Percentiles rank a stretch among this genome's conserved stretches.
Conservation (phyloP, 2,113 vertebrate genomes). For the Alligator mississippiensis region DNA sequence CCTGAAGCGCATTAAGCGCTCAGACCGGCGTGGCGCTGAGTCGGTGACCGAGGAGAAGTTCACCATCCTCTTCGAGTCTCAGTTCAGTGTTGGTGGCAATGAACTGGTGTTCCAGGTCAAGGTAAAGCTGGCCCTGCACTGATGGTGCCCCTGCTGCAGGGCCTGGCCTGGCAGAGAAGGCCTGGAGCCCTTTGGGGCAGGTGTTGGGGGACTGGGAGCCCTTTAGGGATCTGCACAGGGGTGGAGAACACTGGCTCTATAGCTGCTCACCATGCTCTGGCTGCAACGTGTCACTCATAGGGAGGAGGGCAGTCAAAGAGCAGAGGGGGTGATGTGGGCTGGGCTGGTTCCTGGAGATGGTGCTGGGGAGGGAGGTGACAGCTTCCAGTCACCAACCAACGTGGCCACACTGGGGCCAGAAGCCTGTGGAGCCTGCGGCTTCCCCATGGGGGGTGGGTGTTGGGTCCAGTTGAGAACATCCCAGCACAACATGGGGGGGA, state of each 20-base stretch:
- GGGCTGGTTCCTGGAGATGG: too few relatives aligned
- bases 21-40: constrained; percentile 92
- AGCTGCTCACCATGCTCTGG: too few relatives aligned
- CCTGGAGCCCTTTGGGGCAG: fast-evolving
- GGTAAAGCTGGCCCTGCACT: constrained; percentile 74
- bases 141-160: fast-evolving
- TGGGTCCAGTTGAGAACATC: not conserved
- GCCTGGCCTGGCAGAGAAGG: not conserved
- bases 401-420: not conserved
- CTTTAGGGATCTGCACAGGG: not conserved
- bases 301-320: too few relatives aligned
- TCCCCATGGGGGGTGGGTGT: not conserved
- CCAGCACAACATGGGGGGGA: not conserved
- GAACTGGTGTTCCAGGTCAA: constrained; percentile 98
- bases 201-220: fast-evolving
- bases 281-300: too few relatives aligned
- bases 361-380: too few relatives aligned
- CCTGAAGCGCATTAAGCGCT: constrained; percentile 96
- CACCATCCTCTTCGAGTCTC: constrained; percentile 96
- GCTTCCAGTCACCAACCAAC: not conserved
- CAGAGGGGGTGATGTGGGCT: too few relatives aligned
- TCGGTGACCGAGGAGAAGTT: constrained; percentile 98
- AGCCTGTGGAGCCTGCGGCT: not conserved
- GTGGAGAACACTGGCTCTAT: not conserved
- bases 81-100: constrained; percentile 96